Conservation (phyloP, 92 coral and sea anemone genomes). For the Nematostella vectensis region DNA sequence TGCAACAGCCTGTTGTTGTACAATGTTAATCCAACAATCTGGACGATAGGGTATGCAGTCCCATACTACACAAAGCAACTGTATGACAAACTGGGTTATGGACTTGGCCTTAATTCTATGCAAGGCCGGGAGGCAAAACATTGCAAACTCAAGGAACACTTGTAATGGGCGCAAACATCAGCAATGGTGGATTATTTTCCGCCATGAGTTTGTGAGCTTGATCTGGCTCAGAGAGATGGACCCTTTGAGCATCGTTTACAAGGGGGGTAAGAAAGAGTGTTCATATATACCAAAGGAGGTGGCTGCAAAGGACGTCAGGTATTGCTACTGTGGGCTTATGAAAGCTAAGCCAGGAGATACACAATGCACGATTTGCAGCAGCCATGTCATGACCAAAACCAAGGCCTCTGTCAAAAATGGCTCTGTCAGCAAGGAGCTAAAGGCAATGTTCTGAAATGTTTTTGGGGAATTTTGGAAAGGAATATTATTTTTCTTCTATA, state of each 20-base stretch:
- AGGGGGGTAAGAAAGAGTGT: conserved; percentile 14
- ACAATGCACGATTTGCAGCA: conserved; percentile 36
- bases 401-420: conserved; percentile 18
- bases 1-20: conserved; percentile 12
- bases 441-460: neutral
- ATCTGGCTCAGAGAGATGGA: conserved; percentile 39
- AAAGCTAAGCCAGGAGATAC: conserved; percentile 14
- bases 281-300: conserved; percentile 30
- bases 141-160: conserved; percentile 37
- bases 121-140: conserved; percentile 47
- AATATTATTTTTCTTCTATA: too few relatives aligned
- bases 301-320: conserved; percentile 5
- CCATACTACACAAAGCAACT: conserved; percentile 29
- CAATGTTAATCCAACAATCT: conserved; percentile 28
- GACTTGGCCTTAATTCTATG: conserved; percentile 33
- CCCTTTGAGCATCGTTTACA: conserved; percentile 34
- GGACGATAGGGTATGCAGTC: conserved; percentile 45
- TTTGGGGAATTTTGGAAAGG: neutral
- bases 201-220: conserved; percentile 46
- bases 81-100: conserved; percentile 29
- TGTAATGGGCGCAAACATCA: conserved; percentile 27
- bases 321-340: conserved; percentile 45
- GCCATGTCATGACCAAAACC: conserved; percentile 27
- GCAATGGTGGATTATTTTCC: conserved; percentile 45
- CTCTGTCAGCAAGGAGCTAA: conserved; percentile 5